Percentiles rank a stretch among this genome's conserved stretches.
Conservation (phyloP, 2,113 vertebrate species). For the Anolis sagrei region DNA sequence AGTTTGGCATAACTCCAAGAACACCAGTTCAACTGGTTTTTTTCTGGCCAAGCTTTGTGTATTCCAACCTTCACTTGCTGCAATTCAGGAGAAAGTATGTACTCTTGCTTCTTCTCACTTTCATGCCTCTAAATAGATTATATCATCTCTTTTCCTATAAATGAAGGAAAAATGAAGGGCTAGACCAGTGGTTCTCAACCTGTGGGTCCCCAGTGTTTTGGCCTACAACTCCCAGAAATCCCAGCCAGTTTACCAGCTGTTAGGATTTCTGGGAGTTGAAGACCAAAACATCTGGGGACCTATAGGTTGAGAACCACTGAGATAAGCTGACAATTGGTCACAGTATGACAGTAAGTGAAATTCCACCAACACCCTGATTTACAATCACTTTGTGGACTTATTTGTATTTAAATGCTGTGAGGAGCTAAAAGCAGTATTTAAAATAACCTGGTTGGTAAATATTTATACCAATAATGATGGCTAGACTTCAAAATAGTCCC, state of each 20-base stretch:
- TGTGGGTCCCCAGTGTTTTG: too few species aligned
- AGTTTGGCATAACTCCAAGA: not conserved
- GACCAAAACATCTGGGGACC: too few species aligned
- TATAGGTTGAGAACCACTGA: too few species aligned
- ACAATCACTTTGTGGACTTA: not conserved
- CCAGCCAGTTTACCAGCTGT: too few species aligned
- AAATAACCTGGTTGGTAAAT: not conserved
- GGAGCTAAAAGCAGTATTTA: not conserved
- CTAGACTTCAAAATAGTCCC: not conserved
- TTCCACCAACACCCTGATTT: not conserved
- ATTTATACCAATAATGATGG: fast-evolving
- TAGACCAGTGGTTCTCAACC: too few species aligned
- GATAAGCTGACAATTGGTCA: not conserved
- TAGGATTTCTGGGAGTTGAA: too few species aligned
- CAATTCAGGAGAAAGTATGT: not conserved
- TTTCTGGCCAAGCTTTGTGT: not conserved
- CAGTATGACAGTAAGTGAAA: not conserved
- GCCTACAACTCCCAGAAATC: too few species aligned
- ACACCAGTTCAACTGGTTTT: constrained; percentile 22
- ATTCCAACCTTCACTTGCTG: not conserved
- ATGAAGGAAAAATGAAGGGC: not conserved
- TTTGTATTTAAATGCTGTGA: not conserved
- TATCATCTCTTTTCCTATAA: constrained; percentile 1
- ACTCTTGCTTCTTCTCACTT: not conserved
- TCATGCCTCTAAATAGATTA: not conserved